Conservation (phyloP, 2,888 invertebrate genomes). For the Sarcophaga caerulescens region DNA sequence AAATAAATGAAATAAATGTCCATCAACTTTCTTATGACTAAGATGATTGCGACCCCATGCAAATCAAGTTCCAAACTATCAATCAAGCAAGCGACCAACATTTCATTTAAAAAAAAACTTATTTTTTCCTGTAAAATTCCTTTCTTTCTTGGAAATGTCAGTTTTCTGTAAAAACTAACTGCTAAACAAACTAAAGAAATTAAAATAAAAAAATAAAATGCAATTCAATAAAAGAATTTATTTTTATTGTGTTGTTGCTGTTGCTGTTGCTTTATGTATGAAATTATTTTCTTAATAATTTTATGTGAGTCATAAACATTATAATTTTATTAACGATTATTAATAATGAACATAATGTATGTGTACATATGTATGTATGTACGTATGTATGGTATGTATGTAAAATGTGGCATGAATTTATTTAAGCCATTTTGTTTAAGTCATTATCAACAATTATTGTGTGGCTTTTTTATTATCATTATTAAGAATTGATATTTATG, state of each 20-base stretch:
- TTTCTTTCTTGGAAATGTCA: slow-evolving; percentile 28
- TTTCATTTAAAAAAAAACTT: neutral
- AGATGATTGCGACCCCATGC: neutral
- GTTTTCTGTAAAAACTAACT: no score
- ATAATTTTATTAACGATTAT: slow-evolving; percentile 48
- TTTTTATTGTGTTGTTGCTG: no score
- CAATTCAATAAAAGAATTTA: slow-evolving; percentile 1
- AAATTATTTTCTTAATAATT: slow-evolving; percentile 30
- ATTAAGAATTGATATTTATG: slow-evolving; percentile 37
- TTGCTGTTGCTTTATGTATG: neutral
- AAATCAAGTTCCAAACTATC: slow-evolving; percentile 3
- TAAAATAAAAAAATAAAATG: no score
- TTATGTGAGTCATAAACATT: slow-evolving; percentile 60
- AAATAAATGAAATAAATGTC: neutral
- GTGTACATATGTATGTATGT: no score
- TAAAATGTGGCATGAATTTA: no score
- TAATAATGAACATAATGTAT: slow-evolving; percentile 38
- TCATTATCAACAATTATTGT: neutral
- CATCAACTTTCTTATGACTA: neutral
- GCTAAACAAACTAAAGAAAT: neutral
- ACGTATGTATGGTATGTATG: no score
- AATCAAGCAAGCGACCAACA: neutral
- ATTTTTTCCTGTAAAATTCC: slow-evolving; percentile 6
- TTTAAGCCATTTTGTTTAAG: neutral
- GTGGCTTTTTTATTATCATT: neutral